Conservation (phyloP, 2,888 invertebrate species). For the Eupelmus urozonus region DNA sequence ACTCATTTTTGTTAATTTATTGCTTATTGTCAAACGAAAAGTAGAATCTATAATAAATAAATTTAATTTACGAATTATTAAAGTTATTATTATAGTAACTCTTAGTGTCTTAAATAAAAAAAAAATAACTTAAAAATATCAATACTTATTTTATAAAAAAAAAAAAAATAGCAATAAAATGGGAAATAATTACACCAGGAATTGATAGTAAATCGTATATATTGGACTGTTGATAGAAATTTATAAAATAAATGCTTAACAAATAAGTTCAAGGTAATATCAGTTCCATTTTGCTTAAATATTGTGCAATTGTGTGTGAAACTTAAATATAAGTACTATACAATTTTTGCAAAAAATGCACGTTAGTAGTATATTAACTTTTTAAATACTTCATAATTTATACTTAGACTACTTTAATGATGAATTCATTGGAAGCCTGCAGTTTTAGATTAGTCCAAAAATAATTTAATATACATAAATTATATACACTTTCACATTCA, state of each 20-base stretch:
- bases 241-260: constrained; percentile 52
- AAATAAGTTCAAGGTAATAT: constrained; percentile 37
- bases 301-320: not conserved
- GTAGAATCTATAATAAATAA: no score
- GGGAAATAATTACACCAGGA: constrained; percentile 11
- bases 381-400: not conserved
- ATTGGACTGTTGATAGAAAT: constrained; percentile 39
- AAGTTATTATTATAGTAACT: no score
- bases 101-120: no score
- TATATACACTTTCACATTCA: constrained; percentile 10
- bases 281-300: constrained; percentile 36
- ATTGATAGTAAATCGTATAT: constrained; percentile 38
- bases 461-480: constrained; percentile 14
- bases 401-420: not conserved
- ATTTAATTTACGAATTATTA: no score
- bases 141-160: no score
- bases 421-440: constrained; percentile 29
- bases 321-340: constrained; percentile 32
- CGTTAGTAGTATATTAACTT: constrained; percentile 14
- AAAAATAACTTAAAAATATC: no score
- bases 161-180: constrained; percentile 6
- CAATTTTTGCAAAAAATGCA: constrained; percentile 13
- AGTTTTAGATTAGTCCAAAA: constrained; percentile 15
- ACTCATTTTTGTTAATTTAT: no score
- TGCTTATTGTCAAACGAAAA: no score